Evolutionary conservation across 1,140 invertebrate species (phyloP).

Genomic region (Panagrolaimus sp.): DNA sequence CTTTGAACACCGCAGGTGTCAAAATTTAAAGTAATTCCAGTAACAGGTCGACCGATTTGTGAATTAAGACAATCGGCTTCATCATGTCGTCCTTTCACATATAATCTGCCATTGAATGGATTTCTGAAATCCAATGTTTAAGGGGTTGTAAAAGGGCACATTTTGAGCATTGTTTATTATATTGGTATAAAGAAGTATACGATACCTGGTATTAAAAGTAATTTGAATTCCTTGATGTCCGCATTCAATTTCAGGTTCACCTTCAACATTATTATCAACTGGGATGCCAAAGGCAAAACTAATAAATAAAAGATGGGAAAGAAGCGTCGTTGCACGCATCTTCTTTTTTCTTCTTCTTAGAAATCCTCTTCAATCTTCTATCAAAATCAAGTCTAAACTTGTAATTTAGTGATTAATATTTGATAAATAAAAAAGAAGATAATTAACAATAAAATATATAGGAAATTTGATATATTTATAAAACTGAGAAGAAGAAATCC

Average conservation of each 20-base stretch:
- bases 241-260: slow-evolving; percentile 33
- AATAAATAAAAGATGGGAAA: too few relatives aligned
- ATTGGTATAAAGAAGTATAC: slow-evolving; percentile 53
- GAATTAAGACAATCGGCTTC: slow-evolving; percentile 48
- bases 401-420: too few relatives aligned
- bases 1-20: slow-evolving; percentile 48
- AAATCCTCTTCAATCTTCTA: too few relatives aligned
- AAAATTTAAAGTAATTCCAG: slow-evolving; percentile 49
- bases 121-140: slow-evolving; percentile 32
- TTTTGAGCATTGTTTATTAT: slow-evolving; percentile 24
- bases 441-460: too few relatives aligned
- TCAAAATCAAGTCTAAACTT: too few relatives aligned
- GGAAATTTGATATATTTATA: too few relatives aligned
- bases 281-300: slow-evolving; percentile 18
- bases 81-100: slow-evolving; percentile 49
- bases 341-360: too few relatives aligned
- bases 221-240: slow-evolving; percentile 46
- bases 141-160: slow-evolving; percentile 27
- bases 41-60: slow-evolving; percentile 49
- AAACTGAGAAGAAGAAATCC: too few relatives aligned
- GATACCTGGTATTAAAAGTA: slow-evolving; percentile 53
- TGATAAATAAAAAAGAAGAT: too few relatives aligned
- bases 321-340: too few relatives aligned
- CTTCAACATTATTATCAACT: slow-evolving; percentile 30
- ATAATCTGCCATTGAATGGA: slow-evolving; percentile 52